These are phyloP conservation scores for Saguinus imperator DNA, from an alignment of 2,113 vertebrate species.

Conservation along the genomic window DNA sequence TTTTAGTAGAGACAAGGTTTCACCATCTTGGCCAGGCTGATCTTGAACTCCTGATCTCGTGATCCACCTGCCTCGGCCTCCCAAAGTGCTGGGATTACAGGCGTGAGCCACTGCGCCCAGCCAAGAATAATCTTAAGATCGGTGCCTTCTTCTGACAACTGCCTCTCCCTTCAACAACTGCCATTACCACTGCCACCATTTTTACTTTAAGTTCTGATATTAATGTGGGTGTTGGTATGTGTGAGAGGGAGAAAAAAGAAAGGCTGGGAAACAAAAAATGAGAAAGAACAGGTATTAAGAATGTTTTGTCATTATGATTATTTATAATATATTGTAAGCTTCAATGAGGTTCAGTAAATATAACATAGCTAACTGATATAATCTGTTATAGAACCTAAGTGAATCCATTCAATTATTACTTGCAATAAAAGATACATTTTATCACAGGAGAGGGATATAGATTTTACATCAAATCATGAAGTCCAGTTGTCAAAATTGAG, in stretches of 20 bases:
- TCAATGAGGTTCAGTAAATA: slow-evolving; percentile 28
- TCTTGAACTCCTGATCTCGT: too few relatives aligned
- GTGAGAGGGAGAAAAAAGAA: neutral
- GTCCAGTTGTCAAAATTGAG: slow-evolving; percentile 36
- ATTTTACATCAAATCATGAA: slow-evolving; percentile 46
- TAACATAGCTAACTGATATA: slow-evolving; percentile 22
- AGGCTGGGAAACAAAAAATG: slow-evolving; percentile 31
- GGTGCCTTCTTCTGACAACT: neutral
- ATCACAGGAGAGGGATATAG: slow-evolving; percentile 39
- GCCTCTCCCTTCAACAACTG: neutral
- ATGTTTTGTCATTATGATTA: slow-evolving; percentile 45
- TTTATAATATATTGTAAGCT: slow-evolving; percentile 33
- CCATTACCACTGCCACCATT: neutral
- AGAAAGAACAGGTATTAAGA: slow-evolving; percentile 28
- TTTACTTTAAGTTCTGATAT: neutral
- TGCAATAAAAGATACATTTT: slow-evolving; percentile 14
- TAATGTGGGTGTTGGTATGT: neutral
- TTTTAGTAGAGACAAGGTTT: too few relatives aligned
- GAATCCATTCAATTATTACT: slow-evolving; percentile 28
- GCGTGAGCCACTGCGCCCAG: too few relatives aligned
- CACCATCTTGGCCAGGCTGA: too few relatives aligned
- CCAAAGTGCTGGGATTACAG: too few relatives aligned
- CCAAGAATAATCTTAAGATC: neutral
- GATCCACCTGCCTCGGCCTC: too few relatives aligned
- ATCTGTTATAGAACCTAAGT: neutral